Base-by-base conservation (phyloP, 2,113 vertebrate species). In the Stercorarius parasiticus region DNA sequence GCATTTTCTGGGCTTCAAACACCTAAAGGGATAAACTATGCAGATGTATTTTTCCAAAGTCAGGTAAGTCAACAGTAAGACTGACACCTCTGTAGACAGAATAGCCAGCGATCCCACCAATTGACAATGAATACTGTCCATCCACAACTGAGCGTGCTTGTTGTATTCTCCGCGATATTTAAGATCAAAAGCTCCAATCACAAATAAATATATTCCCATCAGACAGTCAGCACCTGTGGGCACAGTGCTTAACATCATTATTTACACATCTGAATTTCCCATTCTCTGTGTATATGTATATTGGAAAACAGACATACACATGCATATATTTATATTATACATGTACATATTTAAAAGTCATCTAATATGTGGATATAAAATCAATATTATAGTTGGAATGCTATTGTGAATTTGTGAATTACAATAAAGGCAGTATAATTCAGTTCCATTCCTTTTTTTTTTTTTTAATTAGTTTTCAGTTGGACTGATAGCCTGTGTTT, bases 31-130 rank as follows among this genome's bases (percentile, higher is more conserved):
- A 97, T 99, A 99, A 79, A 99, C 99, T 81, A 99, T 99, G 98
- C 99, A 99, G 98, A 99, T 99, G 97, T 99, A 99, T 94, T 99
- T 99, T 98, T 99, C 99, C 98, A 99, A 82, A 59, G 99, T 99
- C 95, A 99, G 98, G 88, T 99, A 99, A 30, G 99, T 99, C 95
- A 99, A 98, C 67, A 99, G 99, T 84, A 99, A 98, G 77, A 99
- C 99, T 2, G 99, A 99, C 21, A 99, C 99, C 98, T 99, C 99
- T 11, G 99, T 99, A 97, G 99, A 99, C 61, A 99, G 98, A 98
- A 99, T 99, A 96, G 99, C 99, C 97, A 99, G 92, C 20, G 99
- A 99, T 66, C 99, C 99, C 83, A 99, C 98, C 93, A 99, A 97
- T 42, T 99, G 99, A 93, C 99, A 99, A 36, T 99, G 98, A 52